These are phyloP conservation scores for Hirudinaria manillensis DNA, from an alignment of 2,888 invertebrate species.

Conservation along the genomic window DNA sequence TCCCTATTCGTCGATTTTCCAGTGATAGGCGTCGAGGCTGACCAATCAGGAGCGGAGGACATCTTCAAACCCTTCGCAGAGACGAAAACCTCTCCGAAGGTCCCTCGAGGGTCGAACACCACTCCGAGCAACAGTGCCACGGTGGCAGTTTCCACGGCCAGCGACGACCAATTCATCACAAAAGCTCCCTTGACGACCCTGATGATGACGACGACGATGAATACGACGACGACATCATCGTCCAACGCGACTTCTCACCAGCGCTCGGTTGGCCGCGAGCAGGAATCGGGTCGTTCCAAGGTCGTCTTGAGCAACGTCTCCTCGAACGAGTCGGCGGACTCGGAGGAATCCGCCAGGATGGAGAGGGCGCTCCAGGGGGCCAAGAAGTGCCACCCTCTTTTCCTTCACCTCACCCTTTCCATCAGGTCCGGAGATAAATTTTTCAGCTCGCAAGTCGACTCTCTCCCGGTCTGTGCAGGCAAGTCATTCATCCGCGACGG, in stretches of 20 bases:
- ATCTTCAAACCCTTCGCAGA: too few species aligned
- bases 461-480: conserved; percentile 17
- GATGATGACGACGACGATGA: background rate
- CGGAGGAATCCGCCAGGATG: background rate
- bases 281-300: too few species aligned
- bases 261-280: too few species aligned
- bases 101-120: too few species aligned
- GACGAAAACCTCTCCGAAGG: too few species aligned
- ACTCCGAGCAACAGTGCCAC: background rate
- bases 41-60: too few species aligned
- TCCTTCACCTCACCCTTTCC: conserved; percentile 22
- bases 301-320: background rate
- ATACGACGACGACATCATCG: background rate
- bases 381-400: conserved; percentile 5
- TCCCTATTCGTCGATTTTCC: too few species aligned
- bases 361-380: background rate
- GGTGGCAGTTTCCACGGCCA: background rate
- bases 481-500: too few species aligned
- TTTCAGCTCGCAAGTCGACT: background rate
- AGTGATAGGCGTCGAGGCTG: too few species aligned
- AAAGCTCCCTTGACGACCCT: too few species aligned
- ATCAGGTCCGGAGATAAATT: background rate
- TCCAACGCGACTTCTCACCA: background rate
- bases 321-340: background rate
- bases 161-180: too few species aligned